phyloP scores from a whole-genome alignment of 1,140 invertebrate species.

The Drosophila kohkoa region DNA sequence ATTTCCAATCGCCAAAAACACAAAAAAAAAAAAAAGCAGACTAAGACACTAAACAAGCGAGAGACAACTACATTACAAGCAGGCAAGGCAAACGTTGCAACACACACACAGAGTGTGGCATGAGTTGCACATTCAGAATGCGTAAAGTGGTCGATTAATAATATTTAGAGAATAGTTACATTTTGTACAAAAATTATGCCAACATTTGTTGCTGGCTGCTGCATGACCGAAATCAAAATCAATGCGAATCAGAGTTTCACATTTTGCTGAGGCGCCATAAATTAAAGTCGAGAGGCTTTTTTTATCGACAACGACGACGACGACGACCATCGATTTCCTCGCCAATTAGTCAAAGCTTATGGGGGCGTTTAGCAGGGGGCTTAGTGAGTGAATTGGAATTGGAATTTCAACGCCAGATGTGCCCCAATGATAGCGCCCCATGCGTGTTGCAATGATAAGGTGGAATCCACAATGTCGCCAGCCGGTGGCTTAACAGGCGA shows the following conservation, averaged over 20 bases:
- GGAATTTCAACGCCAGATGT: constrained; percentile 70
- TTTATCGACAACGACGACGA: constrained; percentile 52
- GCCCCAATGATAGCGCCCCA: constrained; percentile 46
- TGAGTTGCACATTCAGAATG: constrained; percentile 71
- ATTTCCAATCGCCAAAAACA: constrained; percentile 43
- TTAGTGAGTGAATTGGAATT: constrained; percentile 43
- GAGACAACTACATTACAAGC: constrained; percentile 11
- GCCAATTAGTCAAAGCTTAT: constrained; percentile 80
- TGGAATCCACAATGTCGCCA: constrained; percentile 40
- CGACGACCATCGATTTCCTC: constrained; percentile 63
- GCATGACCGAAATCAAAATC: constrained; percentile 54
- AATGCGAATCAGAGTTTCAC: constrained; percentile 25
- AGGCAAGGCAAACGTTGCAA: constrained; percentile 8
- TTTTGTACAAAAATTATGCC: constrained; percentile 59
- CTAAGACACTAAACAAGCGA: constrained; percentile 30
- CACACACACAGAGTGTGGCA: constrained; percentile 28
- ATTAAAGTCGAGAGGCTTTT: constrained; percentile 36
- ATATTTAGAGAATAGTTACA: constrained; percentile 57
- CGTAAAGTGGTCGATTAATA: constrained; percentile 66
- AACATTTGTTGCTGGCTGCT: constrained; percentile 17
- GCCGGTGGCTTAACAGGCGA: constrained; percentile 58
- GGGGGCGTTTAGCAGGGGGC: constrained; percentile 50
- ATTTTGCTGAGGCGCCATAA: constrained; percentile 42
- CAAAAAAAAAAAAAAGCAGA: constrained; percentile 24
- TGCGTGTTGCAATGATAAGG: constrained; percentile 59